Evolutionary conservation across 2,888 invertebrate genomes (phyloP).

Genomic region (Drosophila sordidula): DNA sequence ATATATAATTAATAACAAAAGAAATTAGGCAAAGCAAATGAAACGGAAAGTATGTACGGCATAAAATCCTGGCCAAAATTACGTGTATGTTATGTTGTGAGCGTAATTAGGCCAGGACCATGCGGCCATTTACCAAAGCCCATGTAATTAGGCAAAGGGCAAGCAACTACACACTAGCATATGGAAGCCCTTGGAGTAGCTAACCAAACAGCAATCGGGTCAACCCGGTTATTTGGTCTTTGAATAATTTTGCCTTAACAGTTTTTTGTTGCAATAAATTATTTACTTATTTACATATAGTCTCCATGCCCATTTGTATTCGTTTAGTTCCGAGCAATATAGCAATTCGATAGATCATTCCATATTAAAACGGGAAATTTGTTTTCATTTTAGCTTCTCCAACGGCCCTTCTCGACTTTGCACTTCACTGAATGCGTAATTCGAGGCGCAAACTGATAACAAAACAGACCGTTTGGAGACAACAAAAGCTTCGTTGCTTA

Average conservation of each 20-base stretch:
- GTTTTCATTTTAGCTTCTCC: slow-evolving; percentile 11
- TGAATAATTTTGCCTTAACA: neutral
- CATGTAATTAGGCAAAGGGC: slow-evolving; percentile 29
- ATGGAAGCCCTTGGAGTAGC: neutral
- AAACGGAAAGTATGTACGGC: slow-evolving; percentile 25
- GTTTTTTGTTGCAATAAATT: neutral
- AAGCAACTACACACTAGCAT: slow-evolving; percentile 4
- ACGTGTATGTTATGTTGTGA: slow-evolving; percentile 15
- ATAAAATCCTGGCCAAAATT: slow-evolving; percentile 38
- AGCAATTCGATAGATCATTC: slow-evolving; percentile 37
- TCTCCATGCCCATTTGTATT: neutral
- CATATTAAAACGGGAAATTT: slow-evolving; percentile 27
- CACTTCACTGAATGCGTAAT: slow-evolving; percentile 62
- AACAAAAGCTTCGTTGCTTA: slow-evolving; percentile 28
- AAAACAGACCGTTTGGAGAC: slow-evolving; percentile 33
- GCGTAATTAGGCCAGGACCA: slow-evolving; percentile 51
- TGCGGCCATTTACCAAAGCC: slow-evolving; percentile 6
- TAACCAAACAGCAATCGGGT: neutral
- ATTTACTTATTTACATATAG: neutral
- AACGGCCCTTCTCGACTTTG: slow-evolving; percentile 54
- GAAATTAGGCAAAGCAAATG: slow-evolving; percentile 44
- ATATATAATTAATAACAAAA: slow-evolving; percentile 62
- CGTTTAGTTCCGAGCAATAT: slow-evolving; percentile 7
- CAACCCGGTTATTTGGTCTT: neutral
- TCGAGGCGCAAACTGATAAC: slow-evolving; percentile 37